A percentile compares a stretch with the other conserved stretches of the same genome.
Conservation (phyloP, 2,888 invertebrate species). For the Hyles lineata region DNA sequence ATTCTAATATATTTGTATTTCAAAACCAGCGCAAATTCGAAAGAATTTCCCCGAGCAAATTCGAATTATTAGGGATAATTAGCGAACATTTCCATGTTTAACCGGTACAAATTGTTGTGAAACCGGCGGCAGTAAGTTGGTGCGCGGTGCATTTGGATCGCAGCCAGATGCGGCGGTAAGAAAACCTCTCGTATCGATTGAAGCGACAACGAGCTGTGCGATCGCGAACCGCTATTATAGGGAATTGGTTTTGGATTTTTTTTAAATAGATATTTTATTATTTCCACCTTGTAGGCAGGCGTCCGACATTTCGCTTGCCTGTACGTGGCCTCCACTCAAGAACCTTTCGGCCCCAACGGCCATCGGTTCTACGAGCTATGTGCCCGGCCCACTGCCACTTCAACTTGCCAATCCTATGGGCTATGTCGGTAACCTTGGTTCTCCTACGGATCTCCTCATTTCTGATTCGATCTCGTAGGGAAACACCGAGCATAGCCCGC, state of each 20-base stretch:
- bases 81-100: constrained; percentile 24
- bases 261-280: too few relatives aligned
- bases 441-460: too few relatives aligned
- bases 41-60: not conserved
- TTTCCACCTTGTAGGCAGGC: too few relatives aligned
- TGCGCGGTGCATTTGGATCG: constrained; percentile 48
- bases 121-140: constrained; percentile 9
- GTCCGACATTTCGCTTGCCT: too few relatives aligned
- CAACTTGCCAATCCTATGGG: too few relatives aligned
- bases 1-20: not conserved
- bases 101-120: constrained; percentile 26
- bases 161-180: constrained; percentile 46
- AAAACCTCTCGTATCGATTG: constrained; percentile 56
- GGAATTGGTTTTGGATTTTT: not conserved
- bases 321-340: too few relatives aligned
- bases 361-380: too few relatives aligned
- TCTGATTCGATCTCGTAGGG: too few relatives aligned
- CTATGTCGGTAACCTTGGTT: too few relatives aligned
- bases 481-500: too few relatives aligned
- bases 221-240: not conserved
- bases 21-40: not conserved
- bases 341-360: too few relatives aligned
- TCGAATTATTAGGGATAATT: constrained; percentile 19
- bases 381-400: too few relatives aligned
- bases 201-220: not conserved